Evolutionary conservation across 2,113 vertebrate species (phyloP).

Genomic region (Grammomys surdaster): DNA sequence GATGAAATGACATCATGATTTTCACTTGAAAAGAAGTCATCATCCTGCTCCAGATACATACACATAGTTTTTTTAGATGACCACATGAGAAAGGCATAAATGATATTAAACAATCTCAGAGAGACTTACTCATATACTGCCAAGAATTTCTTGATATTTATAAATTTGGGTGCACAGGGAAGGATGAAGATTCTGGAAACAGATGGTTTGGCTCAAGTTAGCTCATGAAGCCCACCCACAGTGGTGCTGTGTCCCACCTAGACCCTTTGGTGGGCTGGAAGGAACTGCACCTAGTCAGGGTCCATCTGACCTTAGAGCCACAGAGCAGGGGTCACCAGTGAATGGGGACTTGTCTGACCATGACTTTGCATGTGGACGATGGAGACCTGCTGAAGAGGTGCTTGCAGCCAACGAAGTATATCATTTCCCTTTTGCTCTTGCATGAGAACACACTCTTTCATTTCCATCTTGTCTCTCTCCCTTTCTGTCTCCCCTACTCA

Average conservation of each 20-base stretch:
- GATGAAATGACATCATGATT: neutral
- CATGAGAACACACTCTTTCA: neutral
- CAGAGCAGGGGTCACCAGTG: neutral
- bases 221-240: neutral
- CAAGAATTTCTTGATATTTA: neutral
- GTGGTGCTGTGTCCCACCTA: neutral
- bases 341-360: neutral
- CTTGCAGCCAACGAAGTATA: neutral
- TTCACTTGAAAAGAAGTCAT: neutral
- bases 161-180: neutral
- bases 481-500: constrained; percentile 51
- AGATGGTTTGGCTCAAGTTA: neutral
- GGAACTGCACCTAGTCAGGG: neutral
- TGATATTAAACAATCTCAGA: neutral
- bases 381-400: neutral
- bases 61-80: neutral
- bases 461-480: constrained; percentile 29
- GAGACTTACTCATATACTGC: neutral
- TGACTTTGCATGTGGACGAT: neutral
- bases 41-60: neutral
- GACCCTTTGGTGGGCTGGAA: neutral
- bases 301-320: neutral
- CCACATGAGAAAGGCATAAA: neutral
- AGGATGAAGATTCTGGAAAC: neutral
- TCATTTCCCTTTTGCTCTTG: neutral